phyloP scores from a whole-genome alignment of 2,113 vertebrate genomes.

The Xiphophorus couchianus region DNA sequence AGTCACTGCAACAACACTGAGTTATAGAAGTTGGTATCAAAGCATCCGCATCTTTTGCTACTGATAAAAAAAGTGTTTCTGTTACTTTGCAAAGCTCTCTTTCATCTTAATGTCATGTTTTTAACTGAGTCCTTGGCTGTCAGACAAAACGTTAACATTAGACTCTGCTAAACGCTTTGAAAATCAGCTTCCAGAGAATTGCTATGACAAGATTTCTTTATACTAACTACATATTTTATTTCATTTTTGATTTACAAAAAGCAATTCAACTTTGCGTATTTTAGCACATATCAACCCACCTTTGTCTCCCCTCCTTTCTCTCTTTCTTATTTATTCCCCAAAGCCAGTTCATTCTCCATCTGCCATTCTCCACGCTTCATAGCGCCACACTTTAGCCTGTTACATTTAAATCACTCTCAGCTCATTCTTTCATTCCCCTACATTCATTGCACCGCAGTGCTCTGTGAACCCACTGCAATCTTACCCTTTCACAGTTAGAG shows the following conservation, averaged over 20 bases:
- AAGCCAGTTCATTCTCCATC: conserved; percentile 24
- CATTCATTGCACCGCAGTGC: conserved; percentile 36
- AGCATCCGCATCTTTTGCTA: conserved; percentile 10
- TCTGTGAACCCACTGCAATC: conserved; percentile 19
- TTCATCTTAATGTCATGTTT: conserved; percentile 8
- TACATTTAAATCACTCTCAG: conserved; percentile 60
- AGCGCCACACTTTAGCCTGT: conserved; percentile 29
- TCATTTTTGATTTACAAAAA: conserved; percentile 1
- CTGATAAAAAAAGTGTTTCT: conserved; percentile 15
- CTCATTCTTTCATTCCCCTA: conserved; percentile 24
- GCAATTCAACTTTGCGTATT: not conserved
- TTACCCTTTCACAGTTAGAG: conserved; percentile 75
- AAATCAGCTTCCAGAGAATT: not conserved
- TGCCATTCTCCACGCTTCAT: conserved; percentile 31
- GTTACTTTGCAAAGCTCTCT: conserved; percentile 35
- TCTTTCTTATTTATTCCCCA: conserved; percentile 25
- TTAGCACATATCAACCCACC: not conserved
- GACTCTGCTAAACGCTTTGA: not conserved
- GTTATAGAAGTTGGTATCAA: conserved; percentile 24
- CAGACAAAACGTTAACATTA: not conserved
- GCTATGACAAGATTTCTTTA: conserved; percentile 5
- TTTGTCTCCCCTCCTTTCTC: conserved; percentile 16
- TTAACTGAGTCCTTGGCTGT: conserved; percentile 1
- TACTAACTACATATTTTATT: not conserved
- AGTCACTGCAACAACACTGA: conserved; percentile 37